Conservation (phyloP, 1,140 invertebrate species). For the Helicoverpa zea region DNA sequence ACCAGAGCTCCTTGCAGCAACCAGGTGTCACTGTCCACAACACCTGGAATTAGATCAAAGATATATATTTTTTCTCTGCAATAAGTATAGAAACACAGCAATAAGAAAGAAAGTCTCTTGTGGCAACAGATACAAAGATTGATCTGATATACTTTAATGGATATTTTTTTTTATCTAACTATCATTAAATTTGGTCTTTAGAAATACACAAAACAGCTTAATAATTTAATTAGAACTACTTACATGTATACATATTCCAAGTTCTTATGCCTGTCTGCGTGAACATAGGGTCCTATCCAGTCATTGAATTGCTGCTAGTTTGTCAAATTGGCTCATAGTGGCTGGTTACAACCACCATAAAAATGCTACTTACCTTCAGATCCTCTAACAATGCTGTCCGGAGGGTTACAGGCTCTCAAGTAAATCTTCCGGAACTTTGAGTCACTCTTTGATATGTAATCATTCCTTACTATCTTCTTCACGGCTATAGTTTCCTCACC, state of each 20-base stretch:
- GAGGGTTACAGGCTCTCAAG: constrained; percentile 89
- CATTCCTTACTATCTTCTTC: constrained; percentile 77
- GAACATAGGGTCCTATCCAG: too few relatives aligned
- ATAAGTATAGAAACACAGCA: too few relatives aligned
- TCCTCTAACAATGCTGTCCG: constrained; percentile 88
- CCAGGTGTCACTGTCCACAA: constrained; percentile 88
- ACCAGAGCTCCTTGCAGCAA: constrained; percentile 93
- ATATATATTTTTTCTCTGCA: not conserved
- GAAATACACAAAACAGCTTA: too few relatives aligned
- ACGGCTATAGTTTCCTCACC: constrained; percentile 81
- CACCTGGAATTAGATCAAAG: constrained; percentile 67
- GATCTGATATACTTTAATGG: too few relatives aligned
- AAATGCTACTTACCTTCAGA: constrained; percentile 88
- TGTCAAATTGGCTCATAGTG: too few relatives aligned
- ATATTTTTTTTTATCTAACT: not conserved
- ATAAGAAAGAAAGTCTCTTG: too few relatives aligned
- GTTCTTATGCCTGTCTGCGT: too few relatives aligned
- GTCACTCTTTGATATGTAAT: constrained; percentile 87
- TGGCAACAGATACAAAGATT: not conserved
- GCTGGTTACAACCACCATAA: not conserved
- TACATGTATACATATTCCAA: too few relatives aligned
- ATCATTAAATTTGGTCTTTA: too few relatives aligned
- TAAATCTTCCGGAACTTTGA: constrained; percentile 89
- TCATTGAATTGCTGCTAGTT: too few relatives aligned
- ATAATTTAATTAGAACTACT: too few relatives aligned